Evolutionary conservation across 2,888 invertebrate species (phyloP).

Genomic region (Yponomeuta plumbellus): DNA sequence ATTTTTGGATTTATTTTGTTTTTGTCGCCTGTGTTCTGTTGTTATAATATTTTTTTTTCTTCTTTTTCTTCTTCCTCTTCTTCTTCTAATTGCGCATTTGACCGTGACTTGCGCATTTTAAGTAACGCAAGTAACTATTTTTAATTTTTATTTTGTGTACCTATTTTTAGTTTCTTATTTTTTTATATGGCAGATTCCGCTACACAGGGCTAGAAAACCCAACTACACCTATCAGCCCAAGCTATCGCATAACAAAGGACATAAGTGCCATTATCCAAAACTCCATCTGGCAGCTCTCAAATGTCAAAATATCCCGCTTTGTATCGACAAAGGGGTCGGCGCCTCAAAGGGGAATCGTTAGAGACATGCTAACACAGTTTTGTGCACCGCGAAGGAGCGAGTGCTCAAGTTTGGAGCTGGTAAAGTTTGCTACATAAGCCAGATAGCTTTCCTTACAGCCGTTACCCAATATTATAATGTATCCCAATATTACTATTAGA

Average conservation of each 20-base stretch:
- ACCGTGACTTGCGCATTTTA: too few relatives aligned
- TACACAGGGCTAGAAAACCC: too few relatives aligned
- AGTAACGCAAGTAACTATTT: too few relatives aligned
- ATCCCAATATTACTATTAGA: too few relatives aligned
- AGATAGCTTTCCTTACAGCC: background rate
- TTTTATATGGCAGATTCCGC: background rate
- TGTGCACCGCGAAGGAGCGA: slow-evolving; percentile 18
- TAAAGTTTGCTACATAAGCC: background rate
- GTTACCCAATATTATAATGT: too few relatives aligned
- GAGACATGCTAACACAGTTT: slow-evolving; percentile 41
- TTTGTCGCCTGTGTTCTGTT: too few relatives aligned
- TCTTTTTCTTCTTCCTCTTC: too few relatives aligned
- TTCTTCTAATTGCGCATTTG: too few relatives aligned
- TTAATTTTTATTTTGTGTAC: too few relatives aligned
- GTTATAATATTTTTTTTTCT: too few relatives aligned
- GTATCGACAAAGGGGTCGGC: slow-evolving; percentile 11
- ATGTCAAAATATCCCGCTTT: slow-evolving; percentile 7
- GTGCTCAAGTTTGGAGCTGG: background rate
- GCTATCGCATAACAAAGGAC: background rate
- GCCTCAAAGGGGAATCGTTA: slow-evolving; percentile 42
- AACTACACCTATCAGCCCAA: background rate
- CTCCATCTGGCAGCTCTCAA: background rate
- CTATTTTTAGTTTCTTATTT: background rate
- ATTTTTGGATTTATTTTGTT: too few relatives aligned
- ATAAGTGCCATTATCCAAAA: slow-evolving; percentile 5